Evolutionary conservation across 2,888 invertebrate species (phyloP).

Genomic region (Halocaridina rubra): DNA sequence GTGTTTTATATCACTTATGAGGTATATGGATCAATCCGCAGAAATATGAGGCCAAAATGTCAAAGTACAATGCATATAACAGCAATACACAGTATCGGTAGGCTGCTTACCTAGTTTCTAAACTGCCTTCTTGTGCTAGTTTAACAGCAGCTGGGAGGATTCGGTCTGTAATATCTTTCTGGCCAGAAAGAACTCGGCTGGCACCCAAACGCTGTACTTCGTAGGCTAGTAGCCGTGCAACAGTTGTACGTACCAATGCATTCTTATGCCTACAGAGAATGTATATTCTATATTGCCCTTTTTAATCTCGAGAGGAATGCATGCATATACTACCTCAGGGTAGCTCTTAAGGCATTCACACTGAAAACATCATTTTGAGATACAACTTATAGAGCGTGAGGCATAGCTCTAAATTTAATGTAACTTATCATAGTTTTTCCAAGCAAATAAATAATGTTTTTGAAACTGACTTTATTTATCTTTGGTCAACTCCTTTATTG

Average conservation of each 20-base stretch:
- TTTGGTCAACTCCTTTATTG: too few species aligned
- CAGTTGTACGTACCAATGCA: constrained; percentile 85
- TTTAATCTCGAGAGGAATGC: not conserved
- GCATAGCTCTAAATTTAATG: too few species aligned
- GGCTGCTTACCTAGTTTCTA: constrained; percentile 79
- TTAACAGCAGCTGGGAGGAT: constrained; percentile 85
- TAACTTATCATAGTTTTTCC: too few species aligned
- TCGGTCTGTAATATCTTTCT: constrained; percentile 74
- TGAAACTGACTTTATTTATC: too few species aligned
- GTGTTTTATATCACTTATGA: not conserved
- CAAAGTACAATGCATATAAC: not conserved
- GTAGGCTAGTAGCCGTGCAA: constrained; percentile 81
- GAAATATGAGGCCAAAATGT: constrained; percentile 6
- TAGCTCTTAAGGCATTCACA: too few species aligned
- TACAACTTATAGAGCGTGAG: too few species aligned
- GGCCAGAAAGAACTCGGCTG: constrained; percentile 74
- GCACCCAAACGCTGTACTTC: constrained; percentile 81
- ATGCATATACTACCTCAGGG: too few species aligned
- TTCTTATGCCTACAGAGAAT: constrained; percentile 77
- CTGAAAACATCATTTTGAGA: too few species aligned
- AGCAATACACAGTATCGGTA: not conserved
- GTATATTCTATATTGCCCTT: not conserved
- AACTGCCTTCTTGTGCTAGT: constrained; percentile 85
- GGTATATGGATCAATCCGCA: constrained; percentile 53
- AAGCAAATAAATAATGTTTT: too few species aligned